Base-by-base conservation (phyloP, 2,888 invertebrate species). In the Callyntrura guangdongensis region DNA sequence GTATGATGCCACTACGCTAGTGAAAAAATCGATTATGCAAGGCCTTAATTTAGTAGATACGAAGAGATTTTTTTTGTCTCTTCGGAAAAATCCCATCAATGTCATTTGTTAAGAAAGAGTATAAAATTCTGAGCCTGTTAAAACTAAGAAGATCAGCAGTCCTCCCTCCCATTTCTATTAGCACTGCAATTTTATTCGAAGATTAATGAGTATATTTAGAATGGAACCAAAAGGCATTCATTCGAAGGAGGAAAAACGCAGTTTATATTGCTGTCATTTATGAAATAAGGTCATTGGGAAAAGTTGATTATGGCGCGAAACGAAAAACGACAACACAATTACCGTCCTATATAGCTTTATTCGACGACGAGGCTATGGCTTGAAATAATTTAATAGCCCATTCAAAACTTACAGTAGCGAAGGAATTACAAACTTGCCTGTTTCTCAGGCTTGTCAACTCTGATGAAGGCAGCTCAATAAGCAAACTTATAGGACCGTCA, bases 271-370 rank as follows among this genome's bases (percentile, higher is more conserved):
- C n/a, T n/a, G 61, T 61, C 12, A 17, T 11, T 36, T 25, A 12
- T 67, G 67, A 67, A 67, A 67, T 67, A 8, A n/a, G 67, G 67
- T 27, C 67, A 67, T 12, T 67, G 67, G 8, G 22, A 67, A 67
- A 67, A 67, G 27, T 67, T 67, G 67, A 27, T 67, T 27, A 5
- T 22, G 36, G 36, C 36, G 36, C n/a, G 11, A 53, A n/a, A 53
- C 67, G 8, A 67, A 67, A 67, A 67, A 27, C 11, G 11, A 67
- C 67, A 67, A 67, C 67, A 67, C 53, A 53, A 53, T n/a, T 14
- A 53, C n/a, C 6, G 36, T 36, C 36, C 36, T 36, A 36, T 36
- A 36, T 2, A 2, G 36, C n/a, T n/a, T n/a, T 36, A 36, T 36
- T 36, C 36, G 36, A 36, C 36, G 36, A 4, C 36, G 36, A 36